Evolutionary conservation across 2,797 vertebrate species (phyloP), one percentile per base, ranked within the genome.

Genomic region (Argentina silus): DNA sequence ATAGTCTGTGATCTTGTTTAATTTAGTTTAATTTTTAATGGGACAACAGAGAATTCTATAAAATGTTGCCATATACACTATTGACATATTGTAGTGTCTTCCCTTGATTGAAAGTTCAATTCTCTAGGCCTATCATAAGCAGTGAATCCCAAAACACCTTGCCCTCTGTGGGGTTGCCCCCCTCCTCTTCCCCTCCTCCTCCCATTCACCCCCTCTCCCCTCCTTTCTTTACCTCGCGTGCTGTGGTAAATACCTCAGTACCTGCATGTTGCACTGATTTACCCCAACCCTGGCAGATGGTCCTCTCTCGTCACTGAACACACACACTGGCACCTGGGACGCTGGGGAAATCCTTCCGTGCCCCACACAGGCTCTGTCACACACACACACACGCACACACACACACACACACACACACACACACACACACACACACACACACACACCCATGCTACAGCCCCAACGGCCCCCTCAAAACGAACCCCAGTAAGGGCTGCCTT

Each of bases 261-360:
- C 90, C 90, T 92, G 90, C 90, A 91, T 89, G 89, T 91, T 86
- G 80, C 80, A 72, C 79, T 81, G 86, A 87, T 89, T 87, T 86
- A 76, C 81, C 86, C 87, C 77, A 67, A 82, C 85, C 76, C 80
- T 71, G 80, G 84, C 92, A 94, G 92, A 92, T 92, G 92, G 91
- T 92, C 71, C 86, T 90, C 74, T 90, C 86, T 83, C 85, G 78
- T 69, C 78, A 11, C 75, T 48, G 63, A n/a, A 23, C 44, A 23
- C 17, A 45, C 19, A 23, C 63, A 65, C 45, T 3, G 42, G 79
- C 86, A 89, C 88, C 88, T 87, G 84, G 82, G 76, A 83, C 80
- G 36, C 79, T 6, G 61, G 83, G 86, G 85, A 86, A 75, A 86
- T 81, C 80, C 81, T 74, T 71, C 73, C 65, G 65, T 78, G 78